Conservation (phyloP, 2,888 invertebrate genomes). For the Tribolium freemani region DNA sequence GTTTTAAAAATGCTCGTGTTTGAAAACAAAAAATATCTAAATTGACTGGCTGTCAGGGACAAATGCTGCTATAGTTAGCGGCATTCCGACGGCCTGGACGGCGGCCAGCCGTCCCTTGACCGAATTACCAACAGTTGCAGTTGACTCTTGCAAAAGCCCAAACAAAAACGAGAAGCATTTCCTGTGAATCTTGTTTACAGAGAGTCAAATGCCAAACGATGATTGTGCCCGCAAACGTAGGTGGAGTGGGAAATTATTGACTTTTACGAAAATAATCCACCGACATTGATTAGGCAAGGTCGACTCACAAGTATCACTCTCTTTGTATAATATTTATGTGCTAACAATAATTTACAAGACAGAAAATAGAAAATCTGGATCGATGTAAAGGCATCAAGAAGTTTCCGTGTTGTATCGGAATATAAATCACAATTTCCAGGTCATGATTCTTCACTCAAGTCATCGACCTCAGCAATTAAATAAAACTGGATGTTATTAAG, state of each 20-base stretch:
- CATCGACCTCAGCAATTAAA: slow-evolving; percentile 23
- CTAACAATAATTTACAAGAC: not conserved
- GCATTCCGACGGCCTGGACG: not conserved
- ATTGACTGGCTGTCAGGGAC: not conserved
- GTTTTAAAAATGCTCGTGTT: no score
- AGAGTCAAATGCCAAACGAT: not conserved
- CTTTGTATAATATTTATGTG: not conserved
- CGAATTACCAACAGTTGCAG: not conserved
- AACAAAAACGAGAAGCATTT: not conserved
- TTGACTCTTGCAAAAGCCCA: not conserved
- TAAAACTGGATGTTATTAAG: slow-evolving; percentile 12
- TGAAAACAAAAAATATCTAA: no score
- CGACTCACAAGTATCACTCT: not conserved
- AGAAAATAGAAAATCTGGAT: slow-evolving; percentile 12
- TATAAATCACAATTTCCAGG: slow-evolving; percentile 39
- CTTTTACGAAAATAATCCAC: slow-evolving; percentile 15
- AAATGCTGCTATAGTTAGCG: not conserved
- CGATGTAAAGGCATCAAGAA: slow-evolving; percentile 17
- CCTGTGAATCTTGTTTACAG: not conserved
- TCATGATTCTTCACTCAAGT: slow-evolving; percentile 26
- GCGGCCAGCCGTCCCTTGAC: not conserved
- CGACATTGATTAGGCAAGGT: slow-evolving; percentile 12
- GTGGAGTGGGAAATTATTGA: slow-evolving; percentile 24
- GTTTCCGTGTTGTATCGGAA: slow-evolving; percentile 20
- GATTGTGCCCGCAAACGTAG: slow-evolving; percentile 8